Percentiles rank a stretch among this genome's conserved stretches.
Evolutionary conservation across 92 coral and sea anemone species (phyloP).

Genomic region (Chrysogorgia sp.): DNA sequence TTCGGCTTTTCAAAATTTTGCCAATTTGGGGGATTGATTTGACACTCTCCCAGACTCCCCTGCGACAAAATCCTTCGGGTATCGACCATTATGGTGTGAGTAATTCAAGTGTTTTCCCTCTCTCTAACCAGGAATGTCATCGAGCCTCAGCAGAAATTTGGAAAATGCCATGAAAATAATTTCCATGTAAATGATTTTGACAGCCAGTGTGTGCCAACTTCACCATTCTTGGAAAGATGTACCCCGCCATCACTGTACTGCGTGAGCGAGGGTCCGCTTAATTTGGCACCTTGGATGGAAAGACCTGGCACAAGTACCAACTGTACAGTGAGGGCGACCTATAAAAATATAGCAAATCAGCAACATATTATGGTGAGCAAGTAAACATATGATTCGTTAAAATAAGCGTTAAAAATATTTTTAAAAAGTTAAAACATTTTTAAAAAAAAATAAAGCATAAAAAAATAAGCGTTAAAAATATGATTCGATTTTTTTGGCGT

Average conservation of each 20-base stretch:
- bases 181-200: constrained; percentile 1
- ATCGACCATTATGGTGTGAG: no score
- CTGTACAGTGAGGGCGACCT: neutral
- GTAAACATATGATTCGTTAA: neutral
- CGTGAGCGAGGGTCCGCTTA: constrained; percentile 9
- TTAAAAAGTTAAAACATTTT: no score
- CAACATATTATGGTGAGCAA: neutral
- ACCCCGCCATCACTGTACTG: constrained; percentile 33
- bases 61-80: no score
- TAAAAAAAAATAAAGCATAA: no score
- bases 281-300: neutral
- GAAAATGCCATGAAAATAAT: neutral
- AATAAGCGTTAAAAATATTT: no score
- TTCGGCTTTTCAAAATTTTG: no score
- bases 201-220: constrained; percentile 38
- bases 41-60: no score
- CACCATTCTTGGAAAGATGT: constrained; percentile 25
- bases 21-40: no score
- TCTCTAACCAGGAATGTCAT: neutral
- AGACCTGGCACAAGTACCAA: neutral
- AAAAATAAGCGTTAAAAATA: no score
- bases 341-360: neutral
- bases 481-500: no score
- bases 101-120: neutral
- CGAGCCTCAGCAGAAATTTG: neutral